Conservation (phyloP, 2,113 vertebrate species). For the Dendropsophus ebraccatus region DNA sequence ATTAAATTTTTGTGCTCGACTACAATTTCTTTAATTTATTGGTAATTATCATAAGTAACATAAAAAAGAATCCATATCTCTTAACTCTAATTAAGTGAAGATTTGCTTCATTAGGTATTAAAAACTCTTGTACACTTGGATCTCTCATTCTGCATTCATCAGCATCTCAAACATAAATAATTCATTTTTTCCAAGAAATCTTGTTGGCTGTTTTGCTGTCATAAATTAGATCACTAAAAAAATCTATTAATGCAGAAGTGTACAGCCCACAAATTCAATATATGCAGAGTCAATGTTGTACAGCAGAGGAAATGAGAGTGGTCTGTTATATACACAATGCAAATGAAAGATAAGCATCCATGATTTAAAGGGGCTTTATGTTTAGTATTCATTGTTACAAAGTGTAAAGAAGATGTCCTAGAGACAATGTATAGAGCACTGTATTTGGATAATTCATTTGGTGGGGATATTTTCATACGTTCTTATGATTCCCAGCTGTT, state of each 20-base stretch:
- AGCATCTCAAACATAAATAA: not conserved
- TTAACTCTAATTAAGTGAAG: conserved; percentile 5
- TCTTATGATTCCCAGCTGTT: too few relatives aligned
- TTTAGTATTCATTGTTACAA: too few relatives aligned
- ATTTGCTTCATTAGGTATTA: conserved; percentile 7
- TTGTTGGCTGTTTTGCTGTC: conserved; percentile 6
- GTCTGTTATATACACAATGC: not conserved
- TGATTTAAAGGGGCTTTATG: not conserved
- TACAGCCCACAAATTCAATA: not conserved
- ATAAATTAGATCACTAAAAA: not conserved
- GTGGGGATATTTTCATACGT: too few relatives aligned
- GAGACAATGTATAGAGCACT: too few relatives aligned
- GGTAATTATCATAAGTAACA: not conserved
- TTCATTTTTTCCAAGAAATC: not conserved
- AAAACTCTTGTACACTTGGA: not conserved
- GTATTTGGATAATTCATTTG: too few relatives aligned
- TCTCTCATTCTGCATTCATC: conserved; percentile 6
- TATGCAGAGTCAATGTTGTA: not conserved
- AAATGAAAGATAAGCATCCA: not conserved
- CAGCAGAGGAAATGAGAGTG: too few relatives aligned
- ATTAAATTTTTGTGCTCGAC: not conserved
- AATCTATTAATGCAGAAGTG: not conserved
- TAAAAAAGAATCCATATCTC: not conserved
- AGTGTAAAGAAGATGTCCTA: too few relatives aligned
- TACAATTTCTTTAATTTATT: not conserved